Evolutionary conservation across 2,113 vertebrate species (phyloP), one percentile per base, ranked within the genome.

Genomic region (Hiodon alosoides): DNA sequence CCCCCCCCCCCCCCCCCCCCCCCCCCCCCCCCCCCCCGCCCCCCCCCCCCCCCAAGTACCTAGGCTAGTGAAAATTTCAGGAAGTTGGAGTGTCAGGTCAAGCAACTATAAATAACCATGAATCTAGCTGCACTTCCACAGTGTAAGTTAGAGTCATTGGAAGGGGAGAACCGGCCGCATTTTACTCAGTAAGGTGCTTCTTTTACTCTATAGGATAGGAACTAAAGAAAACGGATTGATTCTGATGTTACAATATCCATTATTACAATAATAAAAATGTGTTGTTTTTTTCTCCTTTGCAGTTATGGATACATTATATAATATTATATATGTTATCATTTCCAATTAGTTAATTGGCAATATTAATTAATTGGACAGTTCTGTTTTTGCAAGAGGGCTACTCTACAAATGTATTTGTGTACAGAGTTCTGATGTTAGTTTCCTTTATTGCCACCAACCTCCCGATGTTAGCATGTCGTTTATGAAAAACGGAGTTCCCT

Each of bases 31-130:
- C 14, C 61, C 61, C 14, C 60, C 14, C 10, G 60, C 61, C 48
- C 48, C 48, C n/a, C 31, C 11, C n/a, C n/a, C n/a, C n/a, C n/a
- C n/a, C n/a, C 86, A 87, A 92, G 91, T 91, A 90, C 93, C 92
- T 93, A 92, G 85, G 88, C 89, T 93, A 93, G 91, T 93, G 90
- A 92, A 93, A 91, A 93, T 93, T 93, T 70, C 73, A 94, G 94
- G 93, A 97, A 98, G 94, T 98, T 94, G 94, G 90, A 93, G 93
- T 93, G 93, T 90, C 93, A 94, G 95, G 93, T 14, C 91, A 95
- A 94, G 95, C 95, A 94, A 98, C 95, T 96, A 96, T 98, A 98
- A 98, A 99, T 97, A 97, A 94, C 90, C 95, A 93, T 94, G 95
- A 96, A 98, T 97, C 95, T 94, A 94, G 91, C 93, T 91, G 90